phyloP scores from a whole-genome alignment of 2,888 invertebrate genomes.

The Lycia hirtaria region DNA sequence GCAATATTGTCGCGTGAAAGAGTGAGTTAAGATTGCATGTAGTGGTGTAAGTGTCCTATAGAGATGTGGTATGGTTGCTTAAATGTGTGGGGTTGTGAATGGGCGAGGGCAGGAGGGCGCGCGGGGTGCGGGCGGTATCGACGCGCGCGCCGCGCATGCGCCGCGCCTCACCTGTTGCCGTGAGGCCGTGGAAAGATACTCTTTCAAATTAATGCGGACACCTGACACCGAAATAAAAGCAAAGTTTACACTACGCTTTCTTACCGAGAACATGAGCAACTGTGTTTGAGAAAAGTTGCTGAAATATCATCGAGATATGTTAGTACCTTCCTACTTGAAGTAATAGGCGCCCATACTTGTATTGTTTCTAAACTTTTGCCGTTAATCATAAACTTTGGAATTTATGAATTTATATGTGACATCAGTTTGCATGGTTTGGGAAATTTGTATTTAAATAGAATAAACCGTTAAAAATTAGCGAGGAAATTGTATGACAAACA shows the following conservation, averaged over 20 bases:
- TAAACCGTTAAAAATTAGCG: too few species aligned
- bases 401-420: conserved; percentile 6
- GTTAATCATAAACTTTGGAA: conserved; percentile 24
- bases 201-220: conserved; percentile 80
- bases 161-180: conserved; percentile 80
- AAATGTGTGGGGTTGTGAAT: conserved; percentile 76
- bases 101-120: conserved; percentile 63
- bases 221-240: conserved; percentile 79
- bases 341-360: conserved; percentile 9
- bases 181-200: conserved; percentile 81
- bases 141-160: conserved; percentile 80
- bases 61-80: conserved; percentile 35
- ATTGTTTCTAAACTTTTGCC: conserved; percentile 15
- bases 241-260: conserved; percentile 54
- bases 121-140: conserved; percentile 70
- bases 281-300: conserved; percentile 30
- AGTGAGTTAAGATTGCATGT: conserved; percentile 27
- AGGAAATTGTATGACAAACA: too few species aligned
- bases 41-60: conserved; percentile 42
- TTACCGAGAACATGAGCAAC: conserved; percentile 35
- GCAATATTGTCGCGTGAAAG: conserved; percentile 18
- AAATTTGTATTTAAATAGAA: too few species aligned
- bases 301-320: conserved; percentile 31
- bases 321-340: conserved; percentile 8
- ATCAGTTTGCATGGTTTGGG: neutral